Evolutionary conservation across 2,888 invertebrate genomes (phyloP).

Genomic region (Hypomecis punctinalis): DNA sequence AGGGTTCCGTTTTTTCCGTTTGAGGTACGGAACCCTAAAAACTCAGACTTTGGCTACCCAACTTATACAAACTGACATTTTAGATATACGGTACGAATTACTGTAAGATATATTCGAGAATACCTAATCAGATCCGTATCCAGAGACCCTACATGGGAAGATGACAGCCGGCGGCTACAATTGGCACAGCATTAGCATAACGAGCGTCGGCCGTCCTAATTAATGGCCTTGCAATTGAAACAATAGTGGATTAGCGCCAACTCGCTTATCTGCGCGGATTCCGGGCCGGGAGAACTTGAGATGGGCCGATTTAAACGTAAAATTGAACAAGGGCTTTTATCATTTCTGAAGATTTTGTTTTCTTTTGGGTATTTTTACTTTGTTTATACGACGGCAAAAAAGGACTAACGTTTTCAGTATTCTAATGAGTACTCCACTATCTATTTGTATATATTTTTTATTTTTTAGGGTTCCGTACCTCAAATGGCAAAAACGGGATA

Average conservation of each 20-base stretch:
- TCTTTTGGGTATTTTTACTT: no score
- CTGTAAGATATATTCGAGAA: neutral
- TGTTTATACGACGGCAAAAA: no score
- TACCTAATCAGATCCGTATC: neutral
- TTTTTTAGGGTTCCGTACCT: no score
- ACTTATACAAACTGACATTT: no score
- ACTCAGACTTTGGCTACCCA: no score
- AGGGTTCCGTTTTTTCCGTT: no score
- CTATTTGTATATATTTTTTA: no score
- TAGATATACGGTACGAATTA: no score
- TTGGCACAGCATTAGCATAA: slow-evolving; percentile 73
- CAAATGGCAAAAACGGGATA: no score
- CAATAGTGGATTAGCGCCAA: slow-evolving; percentile 73
- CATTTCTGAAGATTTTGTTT: neutral
- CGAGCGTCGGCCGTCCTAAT: slow-evolving; percentile 67
- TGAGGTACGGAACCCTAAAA: no score
- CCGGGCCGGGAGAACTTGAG: slow-evolving; percentile 5
- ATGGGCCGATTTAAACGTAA: slow-evolving; percentile 6
- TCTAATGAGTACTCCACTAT: no score
- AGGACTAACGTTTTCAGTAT: no score
- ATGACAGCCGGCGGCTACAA: slow-evolving; percentile 52
- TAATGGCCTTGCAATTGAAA: slow-evolving; percentile 79
- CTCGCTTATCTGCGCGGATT: slow-evolving; percentile 62
- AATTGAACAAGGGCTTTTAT: slow-evolving; percentile 5
- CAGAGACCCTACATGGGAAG: slow-evolving; percentile 41